These are phyloP conservation scores for Metaphire vulgaris DNA, from an alignment of 1,140 invertebrate species.

Conservation along the genomic window DNA sequence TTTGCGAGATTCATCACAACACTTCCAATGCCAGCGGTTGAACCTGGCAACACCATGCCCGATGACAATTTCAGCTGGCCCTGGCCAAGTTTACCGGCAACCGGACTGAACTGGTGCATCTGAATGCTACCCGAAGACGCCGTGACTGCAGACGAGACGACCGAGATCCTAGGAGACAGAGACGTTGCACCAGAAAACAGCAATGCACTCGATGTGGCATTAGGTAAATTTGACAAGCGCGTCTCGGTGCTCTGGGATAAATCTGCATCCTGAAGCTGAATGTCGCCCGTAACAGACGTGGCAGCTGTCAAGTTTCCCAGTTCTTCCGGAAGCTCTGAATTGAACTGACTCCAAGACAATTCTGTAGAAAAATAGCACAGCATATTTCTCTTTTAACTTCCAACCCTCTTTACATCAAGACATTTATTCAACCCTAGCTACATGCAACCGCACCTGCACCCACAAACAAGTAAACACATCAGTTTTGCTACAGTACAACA, in stretches of 20 bases:
- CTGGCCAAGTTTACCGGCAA: background rate
- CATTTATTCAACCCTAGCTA: background rate
- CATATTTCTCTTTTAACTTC: too few species aligned
- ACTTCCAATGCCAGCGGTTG: background rate
- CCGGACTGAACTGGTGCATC: background rate
- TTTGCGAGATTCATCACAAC: background rate
- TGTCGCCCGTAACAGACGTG: background rate
- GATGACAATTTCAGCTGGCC: too few species aligned
- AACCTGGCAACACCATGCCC: background rate
- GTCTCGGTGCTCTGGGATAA: background rate
- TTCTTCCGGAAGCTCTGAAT: background rate
- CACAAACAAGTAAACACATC: too few species aligned
- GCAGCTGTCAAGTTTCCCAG: background rate
- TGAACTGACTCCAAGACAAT: background rate
- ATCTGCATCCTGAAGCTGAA: too few species aligned
- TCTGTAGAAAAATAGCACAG: background rate
- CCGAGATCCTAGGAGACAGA: background rate
- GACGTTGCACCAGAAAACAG: background rate
- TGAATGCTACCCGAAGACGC: background rate
- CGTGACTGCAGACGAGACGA: background rate
- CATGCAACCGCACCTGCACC: background rate
- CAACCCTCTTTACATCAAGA: too few species aligned
- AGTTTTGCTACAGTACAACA: too few species aligned
- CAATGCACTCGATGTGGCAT: background rate
- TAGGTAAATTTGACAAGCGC: background rate